Evolutionary conservation across 2,888 invertebrate genomes (phyloP).

Genomic region (Congeria kusceri): DNA sequence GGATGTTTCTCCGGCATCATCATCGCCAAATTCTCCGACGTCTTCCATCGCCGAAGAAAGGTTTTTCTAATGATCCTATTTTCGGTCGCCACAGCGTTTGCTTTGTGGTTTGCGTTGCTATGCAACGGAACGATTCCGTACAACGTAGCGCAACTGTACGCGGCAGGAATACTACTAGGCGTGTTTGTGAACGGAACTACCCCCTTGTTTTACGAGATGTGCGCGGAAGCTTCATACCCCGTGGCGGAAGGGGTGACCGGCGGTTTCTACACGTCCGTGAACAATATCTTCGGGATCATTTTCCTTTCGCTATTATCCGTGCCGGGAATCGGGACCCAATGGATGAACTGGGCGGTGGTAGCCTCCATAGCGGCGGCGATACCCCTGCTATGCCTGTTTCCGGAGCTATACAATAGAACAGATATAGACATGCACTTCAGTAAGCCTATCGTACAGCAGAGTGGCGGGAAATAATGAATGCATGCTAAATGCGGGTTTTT

Average conservation of each 20-base stretch:
- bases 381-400: constrained; percentile 36
- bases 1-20: constrained; percentile 50
- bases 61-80: constrained; percentile 27
- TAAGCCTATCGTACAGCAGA: too few species aligned
- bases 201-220: constrained; percentile 52
- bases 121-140: constrained; percentile 19
- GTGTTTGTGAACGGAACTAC: constrained; percentile 45
- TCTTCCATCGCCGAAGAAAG: constrained; percentile 45
- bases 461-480: too few species aligned
- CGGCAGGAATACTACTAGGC: constrained; percentile 45
- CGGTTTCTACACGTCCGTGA: constrained; percentile 35
- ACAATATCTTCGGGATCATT: constrained; percentile 17
- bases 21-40: constrained; percentile 40
- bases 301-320: constrained; percentile 42
- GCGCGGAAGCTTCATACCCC: constrained; percentile 49
- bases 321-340: constrained; percentile 32
- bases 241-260: constrained; percentile 53
- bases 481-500: too few species aligned
- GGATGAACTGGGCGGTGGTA: constrained; percentile 56
- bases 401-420: constrained; percentile 45
- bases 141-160: constrained; percentile 38
- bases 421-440: constrained; percentile 26
- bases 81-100: constrained; percentile 13
- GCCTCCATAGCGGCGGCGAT: constrained; percentile 31
- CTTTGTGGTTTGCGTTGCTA: constrained; percentile 48